These are phyloP conservation scores for Eilema depressum DNA, from an alignment of 2,888 invertebrate genomes.

Conservation along the genomic window DNA sequence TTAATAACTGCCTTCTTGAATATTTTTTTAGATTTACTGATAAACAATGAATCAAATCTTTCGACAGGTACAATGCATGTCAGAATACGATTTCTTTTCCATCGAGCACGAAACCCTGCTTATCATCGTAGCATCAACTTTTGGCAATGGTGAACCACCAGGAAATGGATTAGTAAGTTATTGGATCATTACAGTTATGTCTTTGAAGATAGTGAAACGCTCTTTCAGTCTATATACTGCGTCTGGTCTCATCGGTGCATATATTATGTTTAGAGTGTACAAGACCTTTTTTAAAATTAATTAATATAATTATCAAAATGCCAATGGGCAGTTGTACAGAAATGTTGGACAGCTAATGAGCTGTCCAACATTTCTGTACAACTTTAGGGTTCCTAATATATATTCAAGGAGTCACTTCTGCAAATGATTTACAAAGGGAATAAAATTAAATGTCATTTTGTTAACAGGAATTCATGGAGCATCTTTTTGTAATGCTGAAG, in stretches of 20 bases:
- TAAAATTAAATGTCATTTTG: not conserved
- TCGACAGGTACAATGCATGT: constrained; percentile 95
- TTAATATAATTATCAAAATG: not conserved
- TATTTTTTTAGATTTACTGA: not conserved
- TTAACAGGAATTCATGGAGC: constrained; percentile 76
- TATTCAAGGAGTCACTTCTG: not conserved
- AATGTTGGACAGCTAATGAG: not conserved
- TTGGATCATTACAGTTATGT: not conserved
- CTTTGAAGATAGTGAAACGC: not conserved
- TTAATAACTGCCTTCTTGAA: no score
- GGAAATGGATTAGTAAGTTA: constrained; percentile 95
- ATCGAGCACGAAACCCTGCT: constrained; percentile 97
- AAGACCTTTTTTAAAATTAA: not conserved
- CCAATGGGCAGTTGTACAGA: not conserved
- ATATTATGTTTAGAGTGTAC: not conserved
- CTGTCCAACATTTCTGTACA: not conserved
- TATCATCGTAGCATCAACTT: constrained; percentile 97
- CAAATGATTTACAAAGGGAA: not conserved
- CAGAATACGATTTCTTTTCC: constrained; percentile 96
- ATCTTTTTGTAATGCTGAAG: constrained; percentile 75
- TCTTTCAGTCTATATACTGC: not conserved
- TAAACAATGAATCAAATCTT: not conserved
- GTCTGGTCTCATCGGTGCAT: not conserved
- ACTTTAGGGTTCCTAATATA: constrained; percentile 1
- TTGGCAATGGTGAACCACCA: constrained; percentile 98